Percentiles rank a stretch among this genome's conserved stretches.
Conservation (phyloP, 2,888 invertebrate species). For the Lasioglossum oenotherae region DNA sequence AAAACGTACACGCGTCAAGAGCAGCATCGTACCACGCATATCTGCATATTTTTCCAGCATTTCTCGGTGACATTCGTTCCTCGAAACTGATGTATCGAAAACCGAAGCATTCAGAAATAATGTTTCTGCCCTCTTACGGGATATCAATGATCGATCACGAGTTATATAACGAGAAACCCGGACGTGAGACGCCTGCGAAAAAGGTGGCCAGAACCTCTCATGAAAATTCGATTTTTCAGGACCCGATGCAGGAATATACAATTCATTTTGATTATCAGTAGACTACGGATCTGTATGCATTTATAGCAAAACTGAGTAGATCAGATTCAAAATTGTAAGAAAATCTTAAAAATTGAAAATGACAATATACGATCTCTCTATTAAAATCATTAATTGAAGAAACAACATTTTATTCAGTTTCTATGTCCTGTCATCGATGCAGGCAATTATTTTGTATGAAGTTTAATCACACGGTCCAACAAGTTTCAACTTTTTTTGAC, state of each 20-base stretch:
- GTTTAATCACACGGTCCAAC: no score
- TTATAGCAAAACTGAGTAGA: no score
- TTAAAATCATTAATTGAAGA: no score
- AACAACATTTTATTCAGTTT: no score
- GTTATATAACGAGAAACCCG: background rate
- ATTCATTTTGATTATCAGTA: background rate
- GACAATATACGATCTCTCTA: no score
- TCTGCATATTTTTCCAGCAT: background rate
- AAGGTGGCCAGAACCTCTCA: background rate
- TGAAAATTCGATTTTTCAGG: constrained; percentile 13
- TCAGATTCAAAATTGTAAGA: no score
- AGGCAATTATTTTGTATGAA: no score
- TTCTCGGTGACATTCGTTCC: background rate
- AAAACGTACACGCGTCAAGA: background rate
- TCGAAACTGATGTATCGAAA: background rate
- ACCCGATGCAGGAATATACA: background rate
- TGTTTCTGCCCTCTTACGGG: background rate
- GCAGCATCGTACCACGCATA: background rate
- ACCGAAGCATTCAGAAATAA: constrained; percentile 14
- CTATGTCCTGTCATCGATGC: no score
- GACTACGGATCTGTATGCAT: no score
- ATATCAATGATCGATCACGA: constrained; percentile 15
- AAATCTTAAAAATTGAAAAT: no score
- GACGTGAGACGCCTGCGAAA: background rate
- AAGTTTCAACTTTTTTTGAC: no score